phyloP scores from a whole-genome alignment of 1,140 invertebrate genomes.

The Orchestia grillus region DNA sequence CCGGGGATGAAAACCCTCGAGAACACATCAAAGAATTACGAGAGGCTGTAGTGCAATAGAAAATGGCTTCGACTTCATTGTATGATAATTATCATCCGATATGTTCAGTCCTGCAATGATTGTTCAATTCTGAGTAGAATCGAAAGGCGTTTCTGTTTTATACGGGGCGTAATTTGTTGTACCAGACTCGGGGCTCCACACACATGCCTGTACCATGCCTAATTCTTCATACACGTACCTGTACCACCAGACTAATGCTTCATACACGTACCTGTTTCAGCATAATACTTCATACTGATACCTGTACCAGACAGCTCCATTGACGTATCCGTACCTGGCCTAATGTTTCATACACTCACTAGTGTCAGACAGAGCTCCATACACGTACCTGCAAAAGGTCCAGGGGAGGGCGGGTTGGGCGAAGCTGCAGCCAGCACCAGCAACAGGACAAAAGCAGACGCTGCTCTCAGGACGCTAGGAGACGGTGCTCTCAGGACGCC shows the following conservation, averaged over 20 bases:
- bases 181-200: background rate
- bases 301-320: background rate
- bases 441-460: background rate
- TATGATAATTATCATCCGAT: no score
- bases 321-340: background rate
- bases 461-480: no score
- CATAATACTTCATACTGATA: background rate
- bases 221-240: background rate
- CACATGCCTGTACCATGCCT: background rate
- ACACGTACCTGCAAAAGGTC: background rate
- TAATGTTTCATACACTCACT: no score
- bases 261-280: background rate
- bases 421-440: background rate
- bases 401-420: background rate
- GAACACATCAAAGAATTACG: background rate
- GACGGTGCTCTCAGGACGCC: no score
- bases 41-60: background rate
- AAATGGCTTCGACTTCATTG: background rate
- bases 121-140: no score
- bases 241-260: background rate
- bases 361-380: background rate
- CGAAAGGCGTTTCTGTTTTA: no score
- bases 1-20: background rate
- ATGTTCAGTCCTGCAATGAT: no score
- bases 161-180: no score